phyloP scores from a whole-genome alignment of 2,888 invertebrate genomes.

The Lathronympha strigana region DNA sequence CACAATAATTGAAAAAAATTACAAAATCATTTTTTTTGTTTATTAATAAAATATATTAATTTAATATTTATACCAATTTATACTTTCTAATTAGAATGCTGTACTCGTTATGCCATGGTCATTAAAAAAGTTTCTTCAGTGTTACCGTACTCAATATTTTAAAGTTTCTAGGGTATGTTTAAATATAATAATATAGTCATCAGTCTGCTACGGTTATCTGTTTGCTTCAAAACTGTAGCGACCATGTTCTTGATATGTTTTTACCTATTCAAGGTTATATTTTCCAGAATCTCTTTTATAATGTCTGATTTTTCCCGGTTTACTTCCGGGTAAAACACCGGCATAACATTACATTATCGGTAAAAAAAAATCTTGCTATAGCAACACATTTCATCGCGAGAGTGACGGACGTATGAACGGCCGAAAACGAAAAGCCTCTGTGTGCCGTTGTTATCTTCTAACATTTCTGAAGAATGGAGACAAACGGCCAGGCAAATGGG shows the following conservation, averaged over 20 bases:
- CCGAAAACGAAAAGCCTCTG: slow-evolving; percentile 81
- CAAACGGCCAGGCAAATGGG: slow-evolving; percentile 84
- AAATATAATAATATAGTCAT: neutral
- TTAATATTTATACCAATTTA: no score
- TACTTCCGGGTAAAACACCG: slow-evolving; percentile 25
- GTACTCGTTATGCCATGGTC: neutral
- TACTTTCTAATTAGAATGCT: slow-evolving; percentile 29
- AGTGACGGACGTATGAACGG: slow-evolving; percentile 85
- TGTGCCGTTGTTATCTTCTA: slow-evolving; percentile 84
- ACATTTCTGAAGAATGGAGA: slow-evolving; percentile 83
- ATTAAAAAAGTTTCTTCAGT: slow-evolving; percentile 2
- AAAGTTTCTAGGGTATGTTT: neutral
- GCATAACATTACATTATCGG: neutral
- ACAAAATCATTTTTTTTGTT: no score
- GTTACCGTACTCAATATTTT: slow-evolving; percentile 11
- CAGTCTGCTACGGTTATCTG: neutral
- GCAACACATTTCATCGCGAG: slow-evolving; percentile 65
- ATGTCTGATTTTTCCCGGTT: neutral
- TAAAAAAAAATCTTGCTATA: slow-evolving; percentile 39
- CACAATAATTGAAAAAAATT: no score
- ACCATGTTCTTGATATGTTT: neutral
- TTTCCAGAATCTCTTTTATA: neutral
- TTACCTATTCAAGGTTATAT: neutral
- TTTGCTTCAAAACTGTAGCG: neutral
- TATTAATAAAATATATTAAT: neutral